Conservation (phyloP, 1,140 invertebrate genomes). For the Ceratosolen solmsi region DNA sequence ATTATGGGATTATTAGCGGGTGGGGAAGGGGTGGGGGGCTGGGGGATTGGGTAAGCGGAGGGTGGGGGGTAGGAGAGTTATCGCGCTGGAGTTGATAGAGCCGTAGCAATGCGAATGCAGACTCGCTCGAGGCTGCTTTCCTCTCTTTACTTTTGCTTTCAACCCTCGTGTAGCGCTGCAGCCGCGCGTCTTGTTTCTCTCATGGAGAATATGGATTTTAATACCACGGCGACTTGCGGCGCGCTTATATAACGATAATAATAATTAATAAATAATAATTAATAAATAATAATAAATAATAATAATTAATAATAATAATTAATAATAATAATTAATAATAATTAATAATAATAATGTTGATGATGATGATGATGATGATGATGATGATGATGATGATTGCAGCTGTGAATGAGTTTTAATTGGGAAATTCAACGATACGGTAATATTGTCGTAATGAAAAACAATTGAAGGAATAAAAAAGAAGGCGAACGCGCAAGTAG, state of each 20-base stretch:
- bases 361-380: background rate
- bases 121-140: constrained; percentile 30
- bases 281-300: no score
- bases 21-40: background rate
- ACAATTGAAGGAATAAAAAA: constrained; percentile 30
- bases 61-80: background rate
- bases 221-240: constrained; percentile 15
- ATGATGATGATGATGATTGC: background rate
- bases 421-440: constrained; percentile 29
- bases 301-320: background rate
- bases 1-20: background rate
- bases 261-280: constrained; percentile 1
- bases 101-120: constrained; percentile 22
- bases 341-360: background rate
- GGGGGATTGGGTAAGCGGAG: background rate
- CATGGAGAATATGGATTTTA: constrained; percentile 50
- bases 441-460: constrained; percentile 48
- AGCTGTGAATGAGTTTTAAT: constrained; percentile 47
- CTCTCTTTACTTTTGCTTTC: background rate
- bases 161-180: background rate
- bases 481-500: constrained; percentile 32
- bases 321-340: no score
- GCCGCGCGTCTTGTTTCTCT: constrained; percentile 30
- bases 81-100: constrained; percentile 1
- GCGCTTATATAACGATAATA: constrained; percentile 23